Conservation (phyloP, 2,113 vertebrate genomes). For the Atlantisia rogersi region DNA sequence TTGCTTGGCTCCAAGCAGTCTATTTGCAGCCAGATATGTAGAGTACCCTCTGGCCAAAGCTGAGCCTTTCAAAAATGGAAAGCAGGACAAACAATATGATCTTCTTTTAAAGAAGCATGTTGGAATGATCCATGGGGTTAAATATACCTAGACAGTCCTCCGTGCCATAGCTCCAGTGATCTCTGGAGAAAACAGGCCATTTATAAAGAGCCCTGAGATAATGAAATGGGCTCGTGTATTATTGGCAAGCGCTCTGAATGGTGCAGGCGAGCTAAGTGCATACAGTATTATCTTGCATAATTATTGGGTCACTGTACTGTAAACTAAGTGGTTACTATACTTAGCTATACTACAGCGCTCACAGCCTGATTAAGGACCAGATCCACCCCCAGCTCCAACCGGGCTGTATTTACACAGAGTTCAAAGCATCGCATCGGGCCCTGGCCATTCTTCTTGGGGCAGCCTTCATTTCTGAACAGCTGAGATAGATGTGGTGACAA, state of each 20-base stretch:
- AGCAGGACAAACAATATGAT: constrained; percentile 76
- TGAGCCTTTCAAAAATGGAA: constrained; percentile 74
- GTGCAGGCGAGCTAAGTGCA: constrained; percentile 65
- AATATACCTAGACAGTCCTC: constrained; percentile 73
- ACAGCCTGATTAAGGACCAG: constrained; percentile 9
- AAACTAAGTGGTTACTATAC: constrained; percentile 68
- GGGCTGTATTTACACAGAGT: neutral
- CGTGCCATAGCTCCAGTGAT: constrained; percentile 11
- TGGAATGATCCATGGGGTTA: constrained; percentile 66
- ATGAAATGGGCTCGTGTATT: constrained; percentile 55
- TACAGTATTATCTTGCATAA: constrained; percentile 76
- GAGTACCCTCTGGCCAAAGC: constrained; percentile 69
- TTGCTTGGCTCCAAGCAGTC: constrained; percentile 75
- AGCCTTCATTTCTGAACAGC: neutral
- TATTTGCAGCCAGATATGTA: constrained; percentile 78
- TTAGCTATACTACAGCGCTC: constrained; percentile 42
- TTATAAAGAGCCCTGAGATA: constrained; percentile 63
- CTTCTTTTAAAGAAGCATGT: constrained; percentile 70
- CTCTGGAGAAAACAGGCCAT: constrained; percentile 54
- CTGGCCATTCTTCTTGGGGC: neutral
- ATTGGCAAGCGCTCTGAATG: constrained; percentile 61
- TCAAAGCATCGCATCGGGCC: neutral
- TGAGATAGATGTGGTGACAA: neutral
- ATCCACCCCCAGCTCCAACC: neutral
- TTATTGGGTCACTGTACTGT: constrained; percentile 69